These are phyloP conservation scores for Catocala sponsa DNA, from an alignment of 2,888 invertebrate genomes.

Conservation along the genomic window DNA sequence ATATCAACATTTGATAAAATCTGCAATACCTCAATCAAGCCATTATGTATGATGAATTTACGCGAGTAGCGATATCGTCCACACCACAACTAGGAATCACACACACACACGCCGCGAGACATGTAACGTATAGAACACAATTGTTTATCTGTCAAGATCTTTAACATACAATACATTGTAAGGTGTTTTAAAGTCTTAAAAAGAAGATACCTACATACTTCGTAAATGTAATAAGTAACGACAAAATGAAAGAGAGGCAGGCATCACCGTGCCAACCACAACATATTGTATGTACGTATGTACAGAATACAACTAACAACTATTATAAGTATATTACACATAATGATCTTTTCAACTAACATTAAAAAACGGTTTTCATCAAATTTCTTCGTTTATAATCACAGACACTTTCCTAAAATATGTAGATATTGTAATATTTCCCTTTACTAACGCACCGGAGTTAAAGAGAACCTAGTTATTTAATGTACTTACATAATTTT, in stretches of 20 bases:
- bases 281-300: slow-evolving; percentile 44
- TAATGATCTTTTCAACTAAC: slow-evolving; percentile 76
- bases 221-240: slow-evolving; percentile 65
- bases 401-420: slow-evolving; percentile 88
- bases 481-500: slow-evolving; percentile 76
- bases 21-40: slow-evolving; percentile 66
- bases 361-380: slow-evolving; percentile 80
- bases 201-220: slow-evolving; percentile 54
- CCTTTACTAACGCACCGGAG: slow-evolving; percentile 77
- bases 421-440: slow-evolving; percentile 73
- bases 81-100: slow-evolving; percentile 43
- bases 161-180: slow-evolving; percentile 47
- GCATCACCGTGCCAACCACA: slow-evolving; percentile 44
- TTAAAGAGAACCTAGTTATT: slow-evolving; percentile 73
- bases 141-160: slow-evolving; percentile 53
- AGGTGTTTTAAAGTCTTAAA: slow-evolving; percentile 62
- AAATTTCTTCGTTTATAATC: slow-evolving; percentile 87
- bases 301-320: slow-evolving; percentile 70
- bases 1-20: slow-evolving; percentile 77
- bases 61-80: slow-evolving; percentile 33
- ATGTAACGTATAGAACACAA: slow-evolving; percentile 58
- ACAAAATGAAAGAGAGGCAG: slow-evolving; percentile 51
- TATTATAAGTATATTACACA: slow-evolving; percentile 64
- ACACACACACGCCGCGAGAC: slow-evolving; percentile 47
- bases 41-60: slow-evolving; percentile 46